Evolutionary conservation across 1,140 invertebrate species (phyloP), one percentile per base, ranked within the genome.

Genomic region (Ceratosolen fusciceps): DNA sequence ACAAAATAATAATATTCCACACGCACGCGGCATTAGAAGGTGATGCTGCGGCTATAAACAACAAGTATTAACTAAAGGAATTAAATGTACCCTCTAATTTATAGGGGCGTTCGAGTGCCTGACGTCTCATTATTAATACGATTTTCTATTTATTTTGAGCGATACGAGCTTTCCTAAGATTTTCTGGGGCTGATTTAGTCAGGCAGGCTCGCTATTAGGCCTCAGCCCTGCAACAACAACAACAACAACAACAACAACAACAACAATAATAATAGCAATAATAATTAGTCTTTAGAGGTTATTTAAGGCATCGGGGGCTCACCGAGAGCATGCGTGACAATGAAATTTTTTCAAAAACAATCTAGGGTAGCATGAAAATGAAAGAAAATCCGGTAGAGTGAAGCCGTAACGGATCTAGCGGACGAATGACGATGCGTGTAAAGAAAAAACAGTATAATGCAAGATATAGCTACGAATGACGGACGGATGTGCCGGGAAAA

Each of bases 1-100:
- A 68, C 31, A 16, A 58, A 74, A 80, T 80, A 80, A 80, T 80
- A 80, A 80, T 80, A 58, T 70, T 56, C 49, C 70, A 47, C 24
- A 72, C 34, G 34, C 24, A 58, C 67, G 26, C 14, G 29, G 62
- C 26, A 37, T 65, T 65, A 65, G 12, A 21, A 52, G n/a, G 21
- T 21, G 24, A 68, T 54, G 2, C 60, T 54, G 2, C 60, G 9
- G 31, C 34, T 37, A 65, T 65, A 65, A 65, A 65, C 60, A 37
- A 65, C 26, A 21, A 65, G 60, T 65, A 65, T 65, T 65, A 65
- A 0, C 0, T 0, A 49, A 16, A 24, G 16, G 39, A 12, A 67
- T 73, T 73, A 31, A 56, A 37, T 54, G 19, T 19, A 39, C 19
- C 34, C 19, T 72, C 24, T 58, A 34, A 73, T 74, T 19, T 73